Conservation (phyloP, 2,797 vertebrate species). For the Rhinophrynus dorsalis region DNA sequence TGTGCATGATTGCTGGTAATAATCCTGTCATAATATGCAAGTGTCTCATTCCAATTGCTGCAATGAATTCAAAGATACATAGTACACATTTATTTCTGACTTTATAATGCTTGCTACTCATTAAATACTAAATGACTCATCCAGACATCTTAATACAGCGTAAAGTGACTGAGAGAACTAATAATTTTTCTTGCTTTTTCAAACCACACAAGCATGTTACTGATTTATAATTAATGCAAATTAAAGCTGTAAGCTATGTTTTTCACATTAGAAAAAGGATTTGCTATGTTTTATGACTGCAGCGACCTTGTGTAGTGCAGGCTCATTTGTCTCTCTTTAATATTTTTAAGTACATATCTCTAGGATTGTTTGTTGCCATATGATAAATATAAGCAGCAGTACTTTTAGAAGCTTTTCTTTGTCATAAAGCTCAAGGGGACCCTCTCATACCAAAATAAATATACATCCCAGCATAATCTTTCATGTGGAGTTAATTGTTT, state of each 20-base stretch:
- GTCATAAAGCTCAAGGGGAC: slow-evolving; percentile 79
- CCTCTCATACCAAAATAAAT: slow-evolving; percentile 75
- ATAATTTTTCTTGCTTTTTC: slow-evolving; percentile 88
- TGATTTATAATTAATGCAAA: slow-evolving; percentile 94
- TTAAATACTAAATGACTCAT: slow-evolving; percentile 97
- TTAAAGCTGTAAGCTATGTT: slow-evolving; percentile 89
- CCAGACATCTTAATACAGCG: slow-evolving; percentile 95
- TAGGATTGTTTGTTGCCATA: slow-evolving; percentile 86
- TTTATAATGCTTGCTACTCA: slow-evolving; percentile 93
- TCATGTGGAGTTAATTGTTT: slow-evolving; percentile 76
- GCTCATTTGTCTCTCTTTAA: slow-evolving; percentile 88
- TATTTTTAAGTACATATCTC: slow-evolving; percentile 88
- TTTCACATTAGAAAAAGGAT: slow-evolving; percentile 83
- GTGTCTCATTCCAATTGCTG: slow-evolving; percentile 82
- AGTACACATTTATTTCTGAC: slow-evolving; percentile 89
- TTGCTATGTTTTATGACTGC: slow-evolving; percentile 85
- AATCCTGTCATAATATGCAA: slow-evolving; percentile 91
- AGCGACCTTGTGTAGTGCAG: slow-evolving; percentile 78
- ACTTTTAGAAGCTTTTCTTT: slow-evolving; percentile 79
- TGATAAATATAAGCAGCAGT: slow-evolving; percentile 83
- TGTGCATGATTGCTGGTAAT: slow-evolving; percentile 89
- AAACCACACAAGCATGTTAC: slow-evolving; percentile 87
- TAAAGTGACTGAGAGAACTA: slow-evolving; percentile 85
- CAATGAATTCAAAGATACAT: slow-evolving; percentile 83
- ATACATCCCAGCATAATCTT: slow-evolving; percentile 72